Conservation (phyloP, 2,113 vertebrate species). For the Cephalophus harveyi region DNA sequence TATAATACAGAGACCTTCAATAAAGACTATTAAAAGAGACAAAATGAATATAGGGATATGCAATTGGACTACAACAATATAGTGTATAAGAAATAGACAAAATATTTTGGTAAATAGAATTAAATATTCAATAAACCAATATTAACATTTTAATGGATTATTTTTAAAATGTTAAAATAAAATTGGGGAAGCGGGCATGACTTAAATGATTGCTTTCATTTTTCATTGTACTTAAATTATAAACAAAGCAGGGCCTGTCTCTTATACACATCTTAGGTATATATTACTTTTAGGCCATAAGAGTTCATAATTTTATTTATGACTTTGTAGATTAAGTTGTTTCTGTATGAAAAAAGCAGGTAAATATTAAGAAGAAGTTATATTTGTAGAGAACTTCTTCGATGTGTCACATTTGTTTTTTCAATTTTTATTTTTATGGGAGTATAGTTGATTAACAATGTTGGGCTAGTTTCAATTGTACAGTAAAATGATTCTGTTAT, state of each 20-base stretch:
- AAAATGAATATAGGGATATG: not conserved
- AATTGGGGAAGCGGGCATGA: not conserved
- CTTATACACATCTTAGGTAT: not conserved
- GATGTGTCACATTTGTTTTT: slow-evolving; percentile 22
- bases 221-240: not conserved
- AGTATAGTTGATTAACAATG: not conserved
- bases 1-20: not conserved
- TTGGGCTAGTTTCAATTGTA: not conserved
- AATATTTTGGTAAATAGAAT: not conserved
- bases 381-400: slow-evolving; percentile 12
- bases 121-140: not conserved
- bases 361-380: not conserved
- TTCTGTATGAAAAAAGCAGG: slow-evolving; percentile 27
- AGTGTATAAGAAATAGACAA: not conserved
- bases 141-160: not conserved
- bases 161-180: not conserved
- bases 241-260: not conserved
- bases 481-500: not conserved
- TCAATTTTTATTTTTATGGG: not conserved
- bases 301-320: slow-evolving; percentile 42
- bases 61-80: too few species aligned
- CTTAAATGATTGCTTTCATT: not conserved
- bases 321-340: slow-evolving; percentile 53
- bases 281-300: not conserved
- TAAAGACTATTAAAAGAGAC: not conserved